A percentile compares a stretch with the other conserved stretches of the same genome.
Conservation (phyloP, 2,797 vertebrate species). For the Ceryle rudis region DNA sequence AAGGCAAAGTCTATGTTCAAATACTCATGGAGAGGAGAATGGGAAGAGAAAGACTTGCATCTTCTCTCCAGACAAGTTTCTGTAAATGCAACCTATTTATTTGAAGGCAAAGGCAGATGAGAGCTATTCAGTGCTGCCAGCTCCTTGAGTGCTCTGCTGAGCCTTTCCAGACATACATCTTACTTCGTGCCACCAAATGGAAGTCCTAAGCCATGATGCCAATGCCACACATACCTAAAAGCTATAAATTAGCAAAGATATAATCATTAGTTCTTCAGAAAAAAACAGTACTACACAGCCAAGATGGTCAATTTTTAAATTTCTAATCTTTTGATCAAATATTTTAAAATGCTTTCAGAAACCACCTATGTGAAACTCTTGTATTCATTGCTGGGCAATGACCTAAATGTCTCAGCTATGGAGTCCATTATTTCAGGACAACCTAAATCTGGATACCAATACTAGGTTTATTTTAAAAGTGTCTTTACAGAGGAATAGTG, state of each 20-base stretch:
- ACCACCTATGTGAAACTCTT: neutral
- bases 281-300: neutral
- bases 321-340: neutral
- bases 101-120: neutral
- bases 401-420: neutral
- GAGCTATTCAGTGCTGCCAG: neutral
- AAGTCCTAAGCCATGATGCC: neutral
- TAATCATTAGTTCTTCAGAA: neutral
- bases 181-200: neutral
- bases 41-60: no score
- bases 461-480: neutral
- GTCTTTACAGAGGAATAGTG: neutral
- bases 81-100: neutral
- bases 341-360: neutral
- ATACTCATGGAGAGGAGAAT: no score
- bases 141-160: neutral
- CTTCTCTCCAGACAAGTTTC: neutral
- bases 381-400: neutral
- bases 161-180: neutral
- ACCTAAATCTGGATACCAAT: neutral
- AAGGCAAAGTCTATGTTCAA: no score
- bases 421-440: neutral
- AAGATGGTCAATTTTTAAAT: neutral
- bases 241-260: neutral
- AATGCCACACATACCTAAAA: neutral